Conservation (phyloP, 2,113 vertebrate genomes). For the Ovibos moschatus region DNA sequence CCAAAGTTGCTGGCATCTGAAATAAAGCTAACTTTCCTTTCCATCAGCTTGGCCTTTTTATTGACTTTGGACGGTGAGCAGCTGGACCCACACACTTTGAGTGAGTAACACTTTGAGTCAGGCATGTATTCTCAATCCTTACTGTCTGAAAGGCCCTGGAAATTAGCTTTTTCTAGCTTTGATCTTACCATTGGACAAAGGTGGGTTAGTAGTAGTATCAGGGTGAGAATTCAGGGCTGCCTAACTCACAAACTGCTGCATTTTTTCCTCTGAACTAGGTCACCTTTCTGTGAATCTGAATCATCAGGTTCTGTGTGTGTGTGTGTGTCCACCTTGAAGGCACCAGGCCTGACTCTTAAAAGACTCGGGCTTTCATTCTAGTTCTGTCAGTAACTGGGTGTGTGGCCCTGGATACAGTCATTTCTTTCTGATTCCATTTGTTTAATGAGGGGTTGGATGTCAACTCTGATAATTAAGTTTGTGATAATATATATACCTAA, state of each 20-base stretch:
- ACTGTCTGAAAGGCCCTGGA: too few species aligned
- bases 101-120: not conserved
- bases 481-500: not conserved
- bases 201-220: not conserved
- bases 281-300: not conserved
- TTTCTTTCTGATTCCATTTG: not conserved
- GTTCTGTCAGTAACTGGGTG: not conserved
- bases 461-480: not conserved
- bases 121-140: not conserved
- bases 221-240: not conserved
- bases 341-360: not conserved
- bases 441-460: not conserved
- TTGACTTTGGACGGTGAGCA: not conserved
- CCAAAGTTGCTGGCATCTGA: not conserved
- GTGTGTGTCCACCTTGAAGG: not conserved
- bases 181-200: not conserved
- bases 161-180: not conserved
- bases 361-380: not conserved
- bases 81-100: not conserved
- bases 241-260: not conserved
- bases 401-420: not conserved
- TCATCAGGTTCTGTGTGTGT: not conserved
- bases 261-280: not conserved
- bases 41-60: not conserved
- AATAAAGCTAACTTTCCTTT: not conserved